Evolutionary conservation across 2,113 vertebrate species (phyloP).

Genomic region (Amphilophus citrinellus): DNA sequence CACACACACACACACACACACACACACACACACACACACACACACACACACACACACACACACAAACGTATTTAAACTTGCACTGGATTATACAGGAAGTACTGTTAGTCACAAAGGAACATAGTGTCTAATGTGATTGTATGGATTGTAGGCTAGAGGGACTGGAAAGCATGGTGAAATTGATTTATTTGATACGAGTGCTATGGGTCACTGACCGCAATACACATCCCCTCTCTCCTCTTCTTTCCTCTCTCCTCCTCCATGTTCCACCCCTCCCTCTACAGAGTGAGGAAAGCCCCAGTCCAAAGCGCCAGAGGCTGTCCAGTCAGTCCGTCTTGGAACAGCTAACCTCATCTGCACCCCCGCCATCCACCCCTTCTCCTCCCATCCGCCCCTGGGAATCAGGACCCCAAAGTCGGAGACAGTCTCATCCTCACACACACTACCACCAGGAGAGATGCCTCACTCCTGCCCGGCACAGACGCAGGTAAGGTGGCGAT

Average conservation of each 20-base stretch:
- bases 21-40: not conserved
- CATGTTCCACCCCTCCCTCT: not conserved
- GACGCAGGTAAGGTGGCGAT: constrained; percentile 86
- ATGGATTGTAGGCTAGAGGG: constrained; percentile 28
- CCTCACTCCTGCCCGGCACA: constrained; percentile 93
- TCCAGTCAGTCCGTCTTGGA: constrained; percentile 93
- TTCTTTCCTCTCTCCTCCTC: constrained; percentile 9
- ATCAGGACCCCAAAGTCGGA: constrained; percentile 90
- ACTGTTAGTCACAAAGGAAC: constrained; percentile 51
- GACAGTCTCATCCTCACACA: constrained; percentile 87
- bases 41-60: not conserved
- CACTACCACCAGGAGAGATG: constrained; percentile 95
- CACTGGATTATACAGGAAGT: constrained; percentile 60
- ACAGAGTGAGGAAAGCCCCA: constrained; percentile 95
- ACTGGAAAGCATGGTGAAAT: constrained; percentile 45
- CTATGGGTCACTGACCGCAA: constrained; percentile 65
- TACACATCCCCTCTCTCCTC: constrained; percentile 21
- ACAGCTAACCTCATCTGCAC: constrained; percentile 87
- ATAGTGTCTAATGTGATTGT: constrained; percentile 40
- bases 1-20: not conserved
- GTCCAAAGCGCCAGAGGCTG: constrained; percentile 95
- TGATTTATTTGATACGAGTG: constrained; percentile 51
- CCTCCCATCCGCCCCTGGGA: constrained; percentile 99
- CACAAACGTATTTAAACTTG: not conserved
- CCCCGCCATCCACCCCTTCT: constrained; percentile 91